Percentiles rank a stretch among this genome's conserved stretches.
phyloP scores from a whole-genome alignment of 2,797 vertebrate genomes.

The Cynopterus sphinx region DNA sequence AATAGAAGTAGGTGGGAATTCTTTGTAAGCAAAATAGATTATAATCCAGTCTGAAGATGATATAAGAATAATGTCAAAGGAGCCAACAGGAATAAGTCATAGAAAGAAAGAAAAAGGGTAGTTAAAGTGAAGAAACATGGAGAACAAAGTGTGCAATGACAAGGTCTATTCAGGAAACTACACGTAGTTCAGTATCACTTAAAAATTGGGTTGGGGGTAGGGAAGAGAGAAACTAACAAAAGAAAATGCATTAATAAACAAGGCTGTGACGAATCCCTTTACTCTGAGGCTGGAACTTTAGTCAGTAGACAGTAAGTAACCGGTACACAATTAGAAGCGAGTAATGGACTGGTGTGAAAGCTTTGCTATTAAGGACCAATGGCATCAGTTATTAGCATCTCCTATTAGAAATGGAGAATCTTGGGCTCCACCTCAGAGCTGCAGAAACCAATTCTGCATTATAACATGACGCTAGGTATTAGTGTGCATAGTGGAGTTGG shows the following conservation, averaged over 20 bases:
- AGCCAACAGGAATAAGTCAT: neutral
- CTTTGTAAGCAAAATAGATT: neutral
- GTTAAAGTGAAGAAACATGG: neutral
- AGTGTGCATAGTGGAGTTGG: neutral
- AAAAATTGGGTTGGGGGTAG: neutral
- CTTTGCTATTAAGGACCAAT: neutral
- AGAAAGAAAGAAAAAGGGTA: neutral
- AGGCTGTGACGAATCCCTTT: neutral
- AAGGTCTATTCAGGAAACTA: neutral
- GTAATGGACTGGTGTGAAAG: too few relatives aligned
- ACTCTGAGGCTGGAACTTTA: neutral
- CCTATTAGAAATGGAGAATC: neutral
- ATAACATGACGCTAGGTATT: neutral
- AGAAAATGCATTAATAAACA: neutral
- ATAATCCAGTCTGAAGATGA: neutral
- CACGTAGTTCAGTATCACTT: neutral
- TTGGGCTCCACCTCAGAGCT: neutral
- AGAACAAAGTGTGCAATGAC: neutral
- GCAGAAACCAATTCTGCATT: neutral
- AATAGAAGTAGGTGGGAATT: neutral
- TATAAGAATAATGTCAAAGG: neutral
- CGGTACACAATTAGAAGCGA: fast-evolving
- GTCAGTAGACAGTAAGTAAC: neutral
- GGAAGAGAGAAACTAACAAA: neutral
- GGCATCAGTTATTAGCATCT: neutral